These are phyloP conservation scores for Hylia prasina DNA, from an alignment of 2,113 vertebrate species.

Conservation along the genomic window DNA sequence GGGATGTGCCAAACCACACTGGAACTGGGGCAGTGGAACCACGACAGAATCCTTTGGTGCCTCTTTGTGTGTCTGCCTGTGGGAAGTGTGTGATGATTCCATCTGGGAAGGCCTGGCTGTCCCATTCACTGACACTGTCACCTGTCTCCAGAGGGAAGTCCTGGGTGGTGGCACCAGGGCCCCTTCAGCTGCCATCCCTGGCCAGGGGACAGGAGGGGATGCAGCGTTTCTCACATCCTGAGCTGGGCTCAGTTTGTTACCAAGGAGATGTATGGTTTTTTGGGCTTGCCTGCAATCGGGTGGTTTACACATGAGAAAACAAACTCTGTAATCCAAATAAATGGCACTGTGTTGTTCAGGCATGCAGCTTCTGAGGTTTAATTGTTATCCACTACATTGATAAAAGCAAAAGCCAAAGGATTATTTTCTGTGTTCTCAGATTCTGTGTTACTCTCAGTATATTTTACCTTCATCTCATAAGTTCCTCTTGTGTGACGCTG, in stretches of 20 bases:
- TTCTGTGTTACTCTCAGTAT: neutral
- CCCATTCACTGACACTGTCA: rapidly evolving
- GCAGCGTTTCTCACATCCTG: rapidly evolving
- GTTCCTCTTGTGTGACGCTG: neutral
- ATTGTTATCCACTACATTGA: neutral
- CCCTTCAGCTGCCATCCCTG: neutral
- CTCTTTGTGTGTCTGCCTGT: neutral
- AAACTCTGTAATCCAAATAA: neutral
- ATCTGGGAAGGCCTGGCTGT: neutral
- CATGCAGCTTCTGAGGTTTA: neutral
- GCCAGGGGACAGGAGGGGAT: no score
- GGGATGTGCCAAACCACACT: neutral
- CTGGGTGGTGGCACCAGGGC: rapidly evolving
- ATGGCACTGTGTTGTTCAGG: neutral
- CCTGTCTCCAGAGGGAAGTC: neutral
- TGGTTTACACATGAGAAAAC: neutral
- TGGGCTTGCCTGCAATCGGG: neutral
- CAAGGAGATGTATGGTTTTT: neutral
- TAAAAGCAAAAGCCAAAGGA: neutral
- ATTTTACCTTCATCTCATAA: neutral
- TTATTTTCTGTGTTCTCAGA: neutral
- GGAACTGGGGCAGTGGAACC: neutral
- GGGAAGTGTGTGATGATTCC: neutral
- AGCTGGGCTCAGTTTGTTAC: neutral
- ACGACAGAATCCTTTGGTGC: rapidly evolving